A percentile compares a stretch with the other conserved stretches of the same genome.
Conservation (phyloP, 2,888 invertebrate species). For the Caenorhabditis sp. region DNA sequence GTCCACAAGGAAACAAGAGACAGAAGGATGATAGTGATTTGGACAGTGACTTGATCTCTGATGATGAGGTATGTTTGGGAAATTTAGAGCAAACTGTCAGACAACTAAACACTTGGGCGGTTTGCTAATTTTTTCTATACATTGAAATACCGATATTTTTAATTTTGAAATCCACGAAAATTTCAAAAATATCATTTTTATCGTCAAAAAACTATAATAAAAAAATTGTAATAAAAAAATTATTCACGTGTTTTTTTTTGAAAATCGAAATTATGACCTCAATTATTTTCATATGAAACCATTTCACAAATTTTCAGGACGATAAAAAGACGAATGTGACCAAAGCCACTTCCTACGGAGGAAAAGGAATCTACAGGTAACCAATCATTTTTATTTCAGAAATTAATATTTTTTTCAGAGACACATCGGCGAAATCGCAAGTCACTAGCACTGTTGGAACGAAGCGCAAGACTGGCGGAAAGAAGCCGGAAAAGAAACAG, state of each 20-base stretch:
- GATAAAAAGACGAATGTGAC: slow-evolving; percentile 21
- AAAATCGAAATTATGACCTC: too few relatives aligned
- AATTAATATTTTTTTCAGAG: slow-evolving; percentile 13
- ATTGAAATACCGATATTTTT: too few relatives aligned
- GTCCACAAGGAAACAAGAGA: slow-evolving; percentile 30
- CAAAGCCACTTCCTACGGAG: slow-evolving; percentile 40
- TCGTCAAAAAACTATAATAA: too few relatives aligned
- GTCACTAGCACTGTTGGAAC: slow-evolving; percentile 18
- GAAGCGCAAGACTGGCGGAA: slow-evolving; percentile 3
- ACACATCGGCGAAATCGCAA: slow-evolving; percentile 34
- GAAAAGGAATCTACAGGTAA: slow-evolving; percentile 57
- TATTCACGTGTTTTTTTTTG: too few relatives aligned
- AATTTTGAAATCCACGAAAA: too few relatives aligned
- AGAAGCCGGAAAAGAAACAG: slow-evolving; percentile 30
- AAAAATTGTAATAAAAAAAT: too few relatives aligned
- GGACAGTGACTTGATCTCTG: slow-evolving; percentile 43
- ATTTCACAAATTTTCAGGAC: slow-evolving; percentile 11
- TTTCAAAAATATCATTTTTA: too few relatives aligned
- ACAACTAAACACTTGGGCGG: too few relatives aligned
- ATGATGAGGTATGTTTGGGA: slow-evolving; percentile 12
- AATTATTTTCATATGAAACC: too few relatives aligned
- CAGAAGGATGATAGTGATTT: slow-evolving; percentile 45
- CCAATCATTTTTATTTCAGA: neutral
- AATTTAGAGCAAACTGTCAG: too few relatives aligned
- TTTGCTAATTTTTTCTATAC: too few relatives aligned